These are phyloP conservation scores for Rousettus leschenaultii DNA, from an alignment of 2,113 vertebrate genomes.

Conservation along the genomic window DNA sequence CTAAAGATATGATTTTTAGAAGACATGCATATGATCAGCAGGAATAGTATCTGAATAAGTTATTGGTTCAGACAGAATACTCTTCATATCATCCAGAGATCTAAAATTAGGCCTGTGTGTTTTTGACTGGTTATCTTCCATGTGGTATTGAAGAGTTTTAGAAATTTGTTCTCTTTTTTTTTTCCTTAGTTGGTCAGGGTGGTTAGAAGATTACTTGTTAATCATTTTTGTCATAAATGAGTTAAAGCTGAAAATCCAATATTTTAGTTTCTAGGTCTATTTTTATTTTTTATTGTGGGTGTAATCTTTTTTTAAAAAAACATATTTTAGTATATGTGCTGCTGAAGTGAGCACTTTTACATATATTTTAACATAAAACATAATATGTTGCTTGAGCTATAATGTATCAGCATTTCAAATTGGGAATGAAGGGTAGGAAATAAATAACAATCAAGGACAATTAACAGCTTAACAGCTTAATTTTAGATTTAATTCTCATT, in stretches of 20 bases:
- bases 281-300: constrained; percentile 12
- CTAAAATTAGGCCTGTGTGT: neutral
- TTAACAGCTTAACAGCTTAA: neutral
- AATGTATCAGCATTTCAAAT: neutral
- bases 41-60: neutral
- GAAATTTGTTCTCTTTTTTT: neutral
- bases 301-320: neutral
- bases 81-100: neutral
- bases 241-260: neutral
- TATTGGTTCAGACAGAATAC: neutral
- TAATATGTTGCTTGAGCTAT: neutral
- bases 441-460: neutral
- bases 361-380: neutral
- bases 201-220: neutral
- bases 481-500: constrained; percentile 17
- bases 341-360: too few species aligned
- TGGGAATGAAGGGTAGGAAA: neutral
- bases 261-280: neutral
- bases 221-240: constrained; percentile 6
- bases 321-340: neutral
- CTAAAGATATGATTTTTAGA: neutral
- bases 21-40: neutral
- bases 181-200: neutral
- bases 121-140: neutral
- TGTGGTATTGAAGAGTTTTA: neutral